Percentiles rank a stretch among this genome's conserved stretches.
phyloP scores from a whole-genome alignment of 2,113 vertebrate species.

The Struthidea cinerea region DNA sequence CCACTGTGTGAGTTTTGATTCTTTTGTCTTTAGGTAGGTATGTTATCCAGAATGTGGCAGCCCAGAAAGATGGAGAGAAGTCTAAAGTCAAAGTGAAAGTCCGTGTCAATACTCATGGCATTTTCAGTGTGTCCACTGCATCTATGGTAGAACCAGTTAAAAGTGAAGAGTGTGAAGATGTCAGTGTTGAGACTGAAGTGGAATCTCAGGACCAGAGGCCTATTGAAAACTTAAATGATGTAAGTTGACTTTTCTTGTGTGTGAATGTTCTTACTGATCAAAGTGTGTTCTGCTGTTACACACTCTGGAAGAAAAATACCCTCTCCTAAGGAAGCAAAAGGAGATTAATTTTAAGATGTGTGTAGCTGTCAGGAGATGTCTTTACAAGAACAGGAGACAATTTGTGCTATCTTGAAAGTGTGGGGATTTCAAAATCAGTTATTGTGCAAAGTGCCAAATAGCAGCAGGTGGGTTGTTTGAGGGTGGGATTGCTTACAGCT shows the following conservation, averaged over 20 bases:
- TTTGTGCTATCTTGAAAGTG: not conserved
- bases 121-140: conserved; percentile 79
- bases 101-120: conserved; percentile 75
- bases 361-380: not conserved
- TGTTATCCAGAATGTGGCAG: conserved; percentile 77
- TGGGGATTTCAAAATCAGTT: not conserved
- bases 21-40: conserved; percentile 71
- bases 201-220: conserved; percentile 61
- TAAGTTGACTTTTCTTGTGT: conserved; percentile 48
- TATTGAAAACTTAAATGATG: conserved; percentile 62
- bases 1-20: not conserved
- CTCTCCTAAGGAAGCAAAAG: not conserved
- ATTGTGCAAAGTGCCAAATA: not conserved
- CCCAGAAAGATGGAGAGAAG: conserved; percentile 80
- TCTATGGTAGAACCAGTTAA: conserved; percentile 77
- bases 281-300: not conserved
- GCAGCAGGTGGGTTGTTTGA: not conserved
- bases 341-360: not conserved
- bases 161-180: conserved; percentile 63
- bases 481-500: not conserved
- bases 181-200: conserved; percentile 58
- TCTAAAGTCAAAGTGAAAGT: conserved; percentile 82
- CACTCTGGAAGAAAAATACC: not conserved
- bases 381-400: not conserved
- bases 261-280: not conserved